These are phyloP conservation scores for Hypomesus transpacificus DNA, from an alignment of 2,113 vertebrate species.

Conservation along the genomic window DNA sequence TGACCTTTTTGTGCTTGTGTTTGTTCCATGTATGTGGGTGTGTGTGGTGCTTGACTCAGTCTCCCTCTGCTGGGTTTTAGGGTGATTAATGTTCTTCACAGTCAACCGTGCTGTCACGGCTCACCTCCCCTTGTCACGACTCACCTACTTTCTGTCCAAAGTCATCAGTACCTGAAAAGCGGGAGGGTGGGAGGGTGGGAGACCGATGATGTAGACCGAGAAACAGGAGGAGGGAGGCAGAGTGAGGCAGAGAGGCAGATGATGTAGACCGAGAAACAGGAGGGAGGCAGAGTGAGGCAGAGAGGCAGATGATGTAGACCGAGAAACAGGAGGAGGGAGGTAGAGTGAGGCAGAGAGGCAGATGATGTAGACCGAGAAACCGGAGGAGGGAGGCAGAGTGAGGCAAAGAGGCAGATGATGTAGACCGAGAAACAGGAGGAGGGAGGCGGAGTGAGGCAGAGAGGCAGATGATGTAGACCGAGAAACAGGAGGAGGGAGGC, in stretches of 20 bases:
- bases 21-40: slow-evolving; percentile 2
- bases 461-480: too few relatives aligned
- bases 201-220: too few relatives aligned
- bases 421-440: neutral
- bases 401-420: neutral
- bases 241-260: neutral
- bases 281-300: too few relatives aligned
- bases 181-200: neutral
- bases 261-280: too few relatives aligned
- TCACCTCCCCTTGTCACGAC: slow-evolving; percentile 11
- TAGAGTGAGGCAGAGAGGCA: neutral
- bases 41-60: slow-evolving; percentile 3
- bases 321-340: too few relatives aligned
- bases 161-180: neutral
- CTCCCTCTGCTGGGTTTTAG: neutral
- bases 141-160: neutral
- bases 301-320: too few relatives aligned
- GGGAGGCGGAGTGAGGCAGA: neutral
- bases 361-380: neutral
- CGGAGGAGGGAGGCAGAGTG: neutral
- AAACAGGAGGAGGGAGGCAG: neutral
- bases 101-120: slow-evolving; percentile 28
- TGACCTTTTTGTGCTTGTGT: neutral
- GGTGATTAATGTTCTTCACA: slow-evolving; percentile 18
- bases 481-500: too few relatives aligned